These are phyloP conservation scores for Grammomys surdaster DNA, from an alignment of 2,113 vertebrate genomes.

Conservation along the genomic window DNA sequence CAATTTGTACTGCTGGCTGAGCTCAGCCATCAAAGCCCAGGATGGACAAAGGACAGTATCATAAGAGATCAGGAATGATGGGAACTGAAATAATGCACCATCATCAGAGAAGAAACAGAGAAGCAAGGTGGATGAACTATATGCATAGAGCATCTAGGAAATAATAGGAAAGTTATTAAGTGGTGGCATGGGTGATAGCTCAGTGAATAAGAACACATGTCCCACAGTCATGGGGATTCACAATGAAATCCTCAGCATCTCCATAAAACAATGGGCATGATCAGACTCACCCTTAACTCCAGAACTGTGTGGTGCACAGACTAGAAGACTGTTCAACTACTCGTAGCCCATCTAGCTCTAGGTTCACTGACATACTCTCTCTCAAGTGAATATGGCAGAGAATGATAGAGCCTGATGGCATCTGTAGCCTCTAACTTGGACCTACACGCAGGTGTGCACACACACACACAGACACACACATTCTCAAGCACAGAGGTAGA, in stretches of 20 bases:
- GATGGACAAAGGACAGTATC: neutral
- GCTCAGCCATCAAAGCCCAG: neutral
- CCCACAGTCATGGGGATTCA: neutral
- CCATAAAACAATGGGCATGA: neutral
- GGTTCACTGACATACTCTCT: neutral
- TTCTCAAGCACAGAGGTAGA: neutral
- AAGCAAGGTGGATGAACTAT: neutral
- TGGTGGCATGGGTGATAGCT: no score
- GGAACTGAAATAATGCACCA: neutral
- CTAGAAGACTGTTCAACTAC: neutral
- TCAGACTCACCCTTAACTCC: neutral
- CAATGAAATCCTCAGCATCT: neutral
- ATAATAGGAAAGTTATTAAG: neutral
- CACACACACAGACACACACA: neutral
- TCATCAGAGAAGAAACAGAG: neutral
- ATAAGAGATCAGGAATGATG: neutral
- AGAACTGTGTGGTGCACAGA: neutral
- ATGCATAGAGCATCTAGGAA: neutral
- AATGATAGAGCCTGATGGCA: neutral
- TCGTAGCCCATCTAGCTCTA: neutral
- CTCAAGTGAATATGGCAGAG: neutral
- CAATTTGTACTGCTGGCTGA: neutral
- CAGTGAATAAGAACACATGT: neutral
- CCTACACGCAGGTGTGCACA: neutral
- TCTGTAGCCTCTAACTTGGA: neutral